Evolutionary conservation across 2,888 invertebrate genomes (phyloP).

Genomic region (Stenodema calcarata): DNA sequence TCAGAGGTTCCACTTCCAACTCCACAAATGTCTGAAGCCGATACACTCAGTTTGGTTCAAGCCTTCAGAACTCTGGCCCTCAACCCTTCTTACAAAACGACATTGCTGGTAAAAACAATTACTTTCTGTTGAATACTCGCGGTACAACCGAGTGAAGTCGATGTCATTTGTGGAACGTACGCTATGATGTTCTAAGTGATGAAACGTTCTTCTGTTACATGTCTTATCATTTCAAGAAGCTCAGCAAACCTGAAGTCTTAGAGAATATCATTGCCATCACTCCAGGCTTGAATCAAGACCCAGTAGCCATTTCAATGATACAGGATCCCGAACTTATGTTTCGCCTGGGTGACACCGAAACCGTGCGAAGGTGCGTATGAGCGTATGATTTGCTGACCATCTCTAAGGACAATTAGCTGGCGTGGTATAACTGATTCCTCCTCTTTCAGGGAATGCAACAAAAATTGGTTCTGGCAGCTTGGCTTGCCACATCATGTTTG

Average conservation of each 20-base stretch:
- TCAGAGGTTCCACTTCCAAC: slow-evolving; percentile 60
- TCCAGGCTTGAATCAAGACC: slow-evolving; percentile 74
- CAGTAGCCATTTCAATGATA: slow-evolving; percentile 75
- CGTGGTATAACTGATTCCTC: no score
- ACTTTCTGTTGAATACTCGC: no score
- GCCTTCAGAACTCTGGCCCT: slow-evolving; percentile 69
- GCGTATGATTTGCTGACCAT: not conserved
- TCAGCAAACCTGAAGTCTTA: slow-evolving; percentile 65
- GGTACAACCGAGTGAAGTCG: no score
- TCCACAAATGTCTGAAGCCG: slow-evolving; percentile 67
- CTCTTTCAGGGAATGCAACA: no score
- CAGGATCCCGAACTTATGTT: slow-evolving; percentile 79
- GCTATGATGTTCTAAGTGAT: no score
- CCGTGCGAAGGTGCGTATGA: slow-evolving; percentile 66
- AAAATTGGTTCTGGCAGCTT: no score
- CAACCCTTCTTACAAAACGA: slow-evolving; percentile 70
- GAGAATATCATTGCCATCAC: slow-evolving; percentile 75
- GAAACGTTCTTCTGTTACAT: no score
- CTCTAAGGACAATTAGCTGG: no score
- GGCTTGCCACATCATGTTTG: no score
- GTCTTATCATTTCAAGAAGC: slow-evolving; percentile 56
- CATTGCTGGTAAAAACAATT: slow-evolving; percentile 66
- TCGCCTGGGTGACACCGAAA: slow-evolving; percentile 72
- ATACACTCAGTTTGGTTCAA: slow-evolving; percentile 69
- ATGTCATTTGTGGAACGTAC: no score